Base-by-base conservation (phyloP, 37 sponge, comb jelly and placozoan genomes). In the Cliona cf. orientalis region DNA sequence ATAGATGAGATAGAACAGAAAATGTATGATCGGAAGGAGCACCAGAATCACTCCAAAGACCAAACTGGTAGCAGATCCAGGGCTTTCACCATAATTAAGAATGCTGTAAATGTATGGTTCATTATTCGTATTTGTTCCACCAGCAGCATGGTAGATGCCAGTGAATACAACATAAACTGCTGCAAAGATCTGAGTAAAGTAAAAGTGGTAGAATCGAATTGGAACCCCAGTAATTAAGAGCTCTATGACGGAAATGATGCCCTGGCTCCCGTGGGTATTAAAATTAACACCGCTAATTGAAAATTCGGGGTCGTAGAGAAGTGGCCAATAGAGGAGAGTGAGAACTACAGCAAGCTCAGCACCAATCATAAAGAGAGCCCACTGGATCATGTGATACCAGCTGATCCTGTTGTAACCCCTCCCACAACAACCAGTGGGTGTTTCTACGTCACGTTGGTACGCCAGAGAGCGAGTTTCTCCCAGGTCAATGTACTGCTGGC, bases 381-480 rank as follows among this genome's bases (percentile, higher is more conserved):
- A 90, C 19, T 87, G 88, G 19, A 87, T 40, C 62, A 80, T 84
- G 2, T 90, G 85, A 46, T 87, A 94, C 95, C 95, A 94, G 64
- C 31, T 63, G 34, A 57, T 46, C 29, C n/a, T 12, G 40, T 79
- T 75, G 11, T 38, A 33, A 3, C 23, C 46, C 3, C 14, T 21
- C 31, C 65, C 57, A 33, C 87, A 86, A 46, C 80, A 86, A 0
- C 73, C 73, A 17, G 19, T 35, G 17, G 80, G 87, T 39, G 2
- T 37, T 2, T 62, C 44, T 12, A 69, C 40, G 6, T 69, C n/a
- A 2, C 46, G 3, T 19, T 26, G 49, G 5, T 41, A 22, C 7
- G 22, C 61, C 17, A 28, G 43, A 4, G 36, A 22, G 6, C 40
- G 22, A 40, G 72, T 25, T 41, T 2, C 39, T 36, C 66, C 69